Conservation (phyloP, 2,113 vertebrate genomes). For the Vombatus ursinus region DNA sequence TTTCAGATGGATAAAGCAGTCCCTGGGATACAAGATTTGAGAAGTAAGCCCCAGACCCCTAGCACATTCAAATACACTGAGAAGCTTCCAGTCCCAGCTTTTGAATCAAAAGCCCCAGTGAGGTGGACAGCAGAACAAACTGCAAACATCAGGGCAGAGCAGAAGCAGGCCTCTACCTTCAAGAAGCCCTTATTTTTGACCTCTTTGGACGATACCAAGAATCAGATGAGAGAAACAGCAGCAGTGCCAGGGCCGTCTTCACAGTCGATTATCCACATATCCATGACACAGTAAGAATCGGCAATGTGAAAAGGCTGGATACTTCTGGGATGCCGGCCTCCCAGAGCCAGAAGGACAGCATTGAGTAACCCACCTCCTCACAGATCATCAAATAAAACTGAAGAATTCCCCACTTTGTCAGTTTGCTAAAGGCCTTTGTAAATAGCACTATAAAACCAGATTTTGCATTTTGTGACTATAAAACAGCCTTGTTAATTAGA, state of each 20-base stretch:
- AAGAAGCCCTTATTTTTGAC: neutral
- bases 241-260: neutral
- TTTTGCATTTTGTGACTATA: neutral
- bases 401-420: neutral
- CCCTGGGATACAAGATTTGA: neutral
- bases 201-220: neutral
- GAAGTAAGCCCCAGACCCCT: neutral
- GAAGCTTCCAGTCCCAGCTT: neutral
- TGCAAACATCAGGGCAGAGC: rapidly evolving
- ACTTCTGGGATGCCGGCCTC: neutral
- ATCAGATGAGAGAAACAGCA: neutral
- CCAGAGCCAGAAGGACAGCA: neutral
- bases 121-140: neutral
- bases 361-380: neutral
- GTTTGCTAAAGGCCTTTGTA: neutral
- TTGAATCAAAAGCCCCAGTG: neutral
- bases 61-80: neutral
- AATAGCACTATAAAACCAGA: neutral
- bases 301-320: neutral
- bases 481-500: neutral
- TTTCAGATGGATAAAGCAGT: rapidly evolving
- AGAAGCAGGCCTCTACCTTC: neutral
- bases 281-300: neutral
- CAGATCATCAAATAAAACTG: neutral
- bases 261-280: neutral